phyloP scores from a whole-genome alignment of 1,140 invertebrate genomes.

The Melitaea cinxia region DNA sequence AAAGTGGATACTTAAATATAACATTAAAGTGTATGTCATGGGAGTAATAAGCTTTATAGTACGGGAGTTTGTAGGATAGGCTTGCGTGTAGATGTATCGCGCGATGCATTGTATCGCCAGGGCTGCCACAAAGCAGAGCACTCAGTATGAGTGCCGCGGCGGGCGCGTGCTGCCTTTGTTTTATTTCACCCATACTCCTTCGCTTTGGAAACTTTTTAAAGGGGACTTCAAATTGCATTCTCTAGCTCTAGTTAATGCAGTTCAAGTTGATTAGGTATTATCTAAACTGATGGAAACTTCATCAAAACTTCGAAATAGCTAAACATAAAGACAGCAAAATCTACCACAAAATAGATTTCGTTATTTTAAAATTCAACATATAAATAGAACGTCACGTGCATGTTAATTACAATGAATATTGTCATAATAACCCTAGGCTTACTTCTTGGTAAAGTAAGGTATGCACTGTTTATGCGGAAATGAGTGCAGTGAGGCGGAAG shows the following conservation, averaged over 20 bases:
- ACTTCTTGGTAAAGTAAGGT: constrained; percentile 64
- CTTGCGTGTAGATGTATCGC: constrained; percentile 46
- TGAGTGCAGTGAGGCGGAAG: constrained; percentile 78
- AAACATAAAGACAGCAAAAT: neutral
- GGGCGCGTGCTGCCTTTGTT: constrained; percentile 76
- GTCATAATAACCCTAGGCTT: constrained; percentile 51
- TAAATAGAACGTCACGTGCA: neutral
- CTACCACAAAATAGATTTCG: neutral
- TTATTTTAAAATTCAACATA: neutral
- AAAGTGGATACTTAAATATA: constrained; percentile 16
- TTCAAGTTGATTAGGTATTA: constrained; percentile 60
- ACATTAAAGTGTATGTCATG: constrained; percentile 27
- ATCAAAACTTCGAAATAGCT: neutral
- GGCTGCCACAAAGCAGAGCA: constrained; percentile 77
- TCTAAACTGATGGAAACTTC: neutral
- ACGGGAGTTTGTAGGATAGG: constrained; percentile 41
- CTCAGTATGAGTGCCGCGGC: constrained; percentile 75
- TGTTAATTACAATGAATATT: constrained; percentile 35
- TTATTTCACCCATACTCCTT: constrained; percentile 76
- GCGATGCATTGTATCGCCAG: constrained; percentile 70
- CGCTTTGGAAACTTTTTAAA: constrained; percentile 76
- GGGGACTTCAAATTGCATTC: constrained; percentile 72
- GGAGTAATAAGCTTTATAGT: constrained; percentile 37
- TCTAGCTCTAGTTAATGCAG: constrained; percentile 60
- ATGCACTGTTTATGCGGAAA: constrained; percentile 78